Base-by-base conservation (phyloP, 2,797 vertebrate species). In the Danio aesculapii region DNA sequence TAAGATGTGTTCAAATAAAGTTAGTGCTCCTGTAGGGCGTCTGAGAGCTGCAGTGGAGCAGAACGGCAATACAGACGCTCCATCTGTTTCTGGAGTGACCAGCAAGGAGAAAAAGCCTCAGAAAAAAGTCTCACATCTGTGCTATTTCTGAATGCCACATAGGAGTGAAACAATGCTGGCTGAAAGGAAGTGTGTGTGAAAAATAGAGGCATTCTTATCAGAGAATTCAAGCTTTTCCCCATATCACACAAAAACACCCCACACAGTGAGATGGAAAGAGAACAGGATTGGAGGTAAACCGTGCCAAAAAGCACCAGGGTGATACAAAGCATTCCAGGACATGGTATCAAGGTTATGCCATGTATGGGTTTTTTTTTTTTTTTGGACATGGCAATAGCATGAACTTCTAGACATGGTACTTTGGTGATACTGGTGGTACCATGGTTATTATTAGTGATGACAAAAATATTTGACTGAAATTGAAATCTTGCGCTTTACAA, bases 161-260 rank as follows among this genome's bases (percentile, higher is more conserved):
- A 55, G 52, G 16, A 43, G 30, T 6, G 7, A 71, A 43, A 66
- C 69, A 58, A 49, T 58, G 59, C 8, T 13, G 5, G 5, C 61
- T 46, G 52, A 63, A 17, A 0, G 39, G 43, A 58, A 11, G 61
- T 14, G 30, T 43, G 71, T 47, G 59, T 64, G 41, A 21, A 30
- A 39, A 67, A 77, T 12, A 13, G 9, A 57, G 19, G 44, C 64
- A 59, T 16, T 69, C 57, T 78, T 79, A 78, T 70, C 46, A 55
- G 67, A 52, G 41, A 72, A 72, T 57, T 53, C 49, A 43, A 64
- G 68, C 68, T 59, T 53, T 30, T 63, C 41, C 39, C 58, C 41
- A 39, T 39, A 79, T 72, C 68, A 55, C 39, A 46, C 58, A 46
- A 64, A 71, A 47, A 53, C 58, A 71, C 67, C 46, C 47, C 13